Conservation (phyloP, 2,797 vertebrate species). For the Sitta carolinensis region DNA sequence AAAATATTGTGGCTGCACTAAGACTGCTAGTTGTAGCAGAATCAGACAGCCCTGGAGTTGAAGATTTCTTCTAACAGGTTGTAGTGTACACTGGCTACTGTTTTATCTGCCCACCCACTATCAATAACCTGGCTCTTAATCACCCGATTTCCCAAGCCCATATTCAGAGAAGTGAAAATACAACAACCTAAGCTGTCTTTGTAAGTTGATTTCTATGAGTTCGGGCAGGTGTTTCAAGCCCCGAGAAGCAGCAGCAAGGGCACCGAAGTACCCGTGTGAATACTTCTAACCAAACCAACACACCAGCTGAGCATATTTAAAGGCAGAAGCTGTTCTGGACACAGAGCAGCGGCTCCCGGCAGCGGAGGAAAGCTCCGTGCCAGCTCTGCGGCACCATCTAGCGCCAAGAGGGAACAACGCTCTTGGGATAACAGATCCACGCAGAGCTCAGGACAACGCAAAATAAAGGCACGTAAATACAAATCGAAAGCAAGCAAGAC, state of each 20-base stretch:
- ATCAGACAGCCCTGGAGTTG: not conserved
- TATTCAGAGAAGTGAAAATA: not conserved
- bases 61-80: not conserved
- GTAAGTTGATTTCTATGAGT: not conserved
- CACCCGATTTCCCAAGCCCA: fast-evolving
- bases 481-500: not conserved
- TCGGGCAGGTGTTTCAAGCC: not conserved
- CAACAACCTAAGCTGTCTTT: not conserved
- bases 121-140: not conserved
- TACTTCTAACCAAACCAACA: not conserved
- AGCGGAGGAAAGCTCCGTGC: not conserved
- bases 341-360: fast-evolving
- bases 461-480: not conserved
- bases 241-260: not conserved
- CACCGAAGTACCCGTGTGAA: not conserved
- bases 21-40: not conserved
- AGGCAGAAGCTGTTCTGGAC: not conserved
- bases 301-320: not conserved
- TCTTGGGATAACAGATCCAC: not conserved
- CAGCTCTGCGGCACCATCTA: slow-evolving; percentile 49
- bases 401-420: not conserved
- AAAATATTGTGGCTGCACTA: not conserved
- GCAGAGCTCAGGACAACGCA: fast-evolving
- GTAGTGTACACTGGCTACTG: not conserved
- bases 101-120: not conserved